Percentiles rank a stretch among this genome's conserved stretches.
Evolutionary conservation across 2,113 vertebrate genomes (phyloP).

Genomic region (Ptychochromis oligacanthus): DNA sequence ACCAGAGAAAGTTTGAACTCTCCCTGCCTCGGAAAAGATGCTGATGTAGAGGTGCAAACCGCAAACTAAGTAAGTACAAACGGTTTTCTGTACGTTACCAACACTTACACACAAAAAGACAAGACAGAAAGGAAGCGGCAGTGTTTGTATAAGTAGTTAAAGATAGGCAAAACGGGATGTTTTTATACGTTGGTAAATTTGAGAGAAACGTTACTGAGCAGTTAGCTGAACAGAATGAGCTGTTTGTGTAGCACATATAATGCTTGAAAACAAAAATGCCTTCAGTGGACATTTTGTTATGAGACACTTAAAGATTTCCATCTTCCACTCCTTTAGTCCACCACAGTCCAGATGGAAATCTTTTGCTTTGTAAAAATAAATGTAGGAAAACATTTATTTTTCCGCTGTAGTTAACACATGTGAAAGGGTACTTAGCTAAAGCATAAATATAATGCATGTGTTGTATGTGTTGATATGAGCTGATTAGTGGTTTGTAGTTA

Average conservation of each 20-base stretch:
- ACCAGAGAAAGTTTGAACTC: slow-evolving; percentile 54
- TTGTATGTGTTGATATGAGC: not conserved
- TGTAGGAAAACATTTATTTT: no score
- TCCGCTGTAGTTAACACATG: not conserved
- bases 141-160: not conserved
- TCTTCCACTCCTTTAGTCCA: not conserved
- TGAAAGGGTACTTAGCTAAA: not conserved
- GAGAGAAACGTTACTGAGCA: not conserved
- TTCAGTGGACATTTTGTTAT: not conserved
- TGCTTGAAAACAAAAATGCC: not conserved
- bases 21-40: slow-evolving; percentile 29
- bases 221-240: not conserved
- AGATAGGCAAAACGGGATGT: not conserved
- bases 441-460: not conserved
- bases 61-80: slow-evolving; percentile 26
- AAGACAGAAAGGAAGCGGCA: not conserved
- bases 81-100: not conserved
- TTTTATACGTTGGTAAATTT: not conserved
- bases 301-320: not conserved
- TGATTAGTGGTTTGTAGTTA: not conserved
- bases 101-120: not conserved
- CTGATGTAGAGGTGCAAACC: slow-evolving; percentile 35
- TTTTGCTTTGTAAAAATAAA: no score
- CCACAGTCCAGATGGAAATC: not conserved
- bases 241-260: rapidly evolving